Evolutionary conservation across 2,113 vertebrate genomes (phyloP).

Genomic region (Platichthys stellatus): DNA sequence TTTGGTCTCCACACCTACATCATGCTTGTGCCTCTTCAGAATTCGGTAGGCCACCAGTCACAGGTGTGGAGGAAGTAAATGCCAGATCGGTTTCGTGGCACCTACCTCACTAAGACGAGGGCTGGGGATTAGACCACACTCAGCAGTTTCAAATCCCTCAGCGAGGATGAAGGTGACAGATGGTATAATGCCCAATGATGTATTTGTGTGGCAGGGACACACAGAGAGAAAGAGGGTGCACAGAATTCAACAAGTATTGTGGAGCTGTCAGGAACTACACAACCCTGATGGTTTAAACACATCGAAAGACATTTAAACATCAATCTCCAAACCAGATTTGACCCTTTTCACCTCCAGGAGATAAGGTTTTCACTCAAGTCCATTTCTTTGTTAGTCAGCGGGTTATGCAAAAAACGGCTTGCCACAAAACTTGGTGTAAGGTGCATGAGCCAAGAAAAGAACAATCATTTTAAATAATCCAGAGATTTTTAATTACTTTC

Average conservation of each 20-base stretch:
- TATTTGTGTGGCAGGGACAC: conserved; percentile 15
- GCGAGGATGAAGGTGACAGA: conserved; percentile 72
- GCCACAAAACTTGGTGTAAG: no score
- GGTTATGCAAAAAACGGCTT: no score
- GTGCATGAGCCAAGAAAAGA: no score
- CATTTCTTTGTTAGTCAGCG: no score
- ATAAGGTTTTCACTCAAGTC: no score
- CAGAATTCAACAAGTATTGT: neutral
- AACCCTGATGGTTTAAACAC: neutral
- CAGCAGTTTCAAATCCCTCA: conserved; percentile 81
- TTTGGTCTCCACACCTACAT: conserved; percentile 13
- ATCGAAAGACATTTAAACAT: neutral
- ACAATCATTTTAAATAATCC: no score
- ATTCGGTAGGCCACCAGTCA: neutral
- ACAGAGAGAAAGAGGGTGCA: conserved; percentile 1
- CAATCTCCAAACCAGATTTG: neutral
- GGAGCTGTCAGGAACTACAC: neutral
- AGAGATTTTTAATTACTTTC: no score
- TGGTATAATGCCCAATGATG: conserved; percentile 56
- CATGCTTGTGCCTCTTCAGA: conserved; percentile 7
- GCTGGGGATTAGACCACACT: conserved; percentile 72
- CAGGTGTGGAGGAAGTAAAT: conserved; percentile 20
- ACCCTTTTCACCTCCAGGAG: no score
- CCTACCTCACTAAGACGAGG: conserved; percentile 67
- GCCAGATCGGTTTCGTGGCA: conserved; percentile 37